Evolutionary conservation across 2,888 invertebrate species (phyloP), one percentile per base, ranked within the genome.

Genomic region (Monochamus alternatus): DNA sequence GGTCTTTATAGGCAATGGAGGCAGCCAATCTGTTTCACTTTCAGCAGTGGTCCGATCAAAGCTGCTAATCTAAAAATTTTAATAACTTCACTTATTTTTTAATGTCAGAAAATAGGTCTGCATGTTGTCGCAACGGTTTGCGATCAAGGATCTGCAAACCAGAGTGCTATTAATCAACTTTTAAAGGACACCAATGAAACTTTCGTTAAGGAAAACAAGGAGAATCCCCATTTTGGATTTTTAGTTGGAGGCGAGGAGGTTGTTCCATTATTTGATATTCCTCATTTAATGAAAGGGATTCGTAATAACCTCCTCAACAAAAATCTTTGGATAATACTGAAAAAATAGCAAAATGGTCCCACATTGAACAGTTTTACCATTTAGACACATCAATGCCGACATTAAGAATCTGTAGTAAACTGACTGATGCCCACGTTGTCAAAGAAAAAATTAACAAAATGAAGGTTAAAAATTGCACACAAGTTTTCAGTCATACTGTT

Each of bases 381-480:
- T 51, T 77, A 58, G 77, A 75, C 70, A 43, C 55, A 2, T 14
- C 62, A 32, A 73, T 74, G 10, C 65, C 58, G 22, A 52, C 44
- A 52, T 44, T 55, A 64, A 47, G 72, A 71, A 55, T 81, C 0
- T 77, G 77, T 64, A 47, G 10, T 55, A 80, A 78, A 52, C 55
- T 80, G 30, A 77, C 79, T 8, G 81, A 78, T 60, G n/a, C 63
- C 1, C 81, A 81, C 67, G 74, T 81, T 12, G 30, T 77, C 9
- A 47, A 51, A 14, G 5, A n/a, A 30, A 80, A 79, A 77, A 78
- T 81, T 31, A 78, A 76, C 38, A 80, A 81, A 74, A 81, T 79
- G 79, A 79, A 79, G 52, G 80, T 80, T 10, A 66, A 55, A 58
- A 22, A 63, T n/a, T 79, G 79, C 55, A 81, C 78, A 3, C 80